Conservation (phyloP, 2,888 invertebrate genomes). For the Apamea epomidion region DNA sequence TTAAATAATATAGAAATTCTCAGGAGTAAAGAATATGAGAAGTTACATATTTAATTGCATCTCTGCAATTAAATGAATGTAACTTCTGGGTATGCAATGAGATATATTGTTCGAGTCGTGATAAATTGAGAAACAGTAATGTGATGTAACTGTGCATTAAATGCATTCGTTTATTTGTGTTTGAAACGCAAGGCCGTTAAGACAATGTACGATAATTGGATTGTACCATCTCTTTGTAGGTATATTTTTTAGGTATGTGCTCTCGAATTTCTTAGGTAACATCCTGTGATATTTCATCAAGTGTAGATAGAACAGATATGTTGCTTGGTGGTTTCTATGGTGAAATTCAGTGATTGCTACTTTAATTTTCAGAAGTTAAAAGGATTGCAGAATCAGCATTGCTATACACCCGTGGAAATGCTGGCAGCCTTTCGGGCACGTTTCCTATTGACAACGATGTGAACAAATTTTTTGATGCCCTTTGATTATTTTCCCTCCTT, state of each 20-base stretch:
- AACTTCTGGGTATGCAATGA: neutral
- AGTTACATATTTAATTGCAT: neutral
- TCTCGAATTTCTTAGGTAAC: conserved; percentile 2
- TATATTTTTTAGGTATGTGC: neutral
- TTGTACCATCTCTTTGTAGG: conserved; percentile 18
- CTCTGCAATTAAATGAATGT: neutral
- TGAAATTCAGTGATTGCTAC: neutral
- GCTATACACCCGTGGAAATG: too few species aligned
- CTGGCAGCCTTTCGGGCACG: too few species aligned
- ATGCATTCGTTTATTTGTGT: conserved; percentile 38
- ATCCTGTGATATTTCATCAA: conserved; percentile 9
- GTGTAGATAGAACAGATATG: neutral
- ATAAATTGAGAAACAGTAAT: conserved; percentile 16
- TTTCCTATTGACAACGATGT: too few species aligned
- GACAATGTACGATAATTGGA: conserved; percentile 32
- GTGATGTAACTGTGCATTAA: conserved; percentile 42
- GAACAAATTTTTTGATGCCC: too few species aligned
- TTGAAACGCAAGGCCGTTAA: conserved; percentile 34
- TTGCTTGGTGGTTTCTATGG: neutral
- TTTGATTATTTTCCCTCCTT: too few species aligned
- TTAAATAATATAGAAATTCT: neutral
- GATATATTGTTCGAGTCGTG: neutral
- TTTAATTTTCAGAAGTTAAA: too few species aligned
- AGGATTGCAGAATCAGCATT: too few species aligned
- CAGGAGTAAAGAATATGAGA: too few species aligned